Conservation (phyloP, 2,113 vertebrate genomes). For the Gyps fulvus region DNA sequence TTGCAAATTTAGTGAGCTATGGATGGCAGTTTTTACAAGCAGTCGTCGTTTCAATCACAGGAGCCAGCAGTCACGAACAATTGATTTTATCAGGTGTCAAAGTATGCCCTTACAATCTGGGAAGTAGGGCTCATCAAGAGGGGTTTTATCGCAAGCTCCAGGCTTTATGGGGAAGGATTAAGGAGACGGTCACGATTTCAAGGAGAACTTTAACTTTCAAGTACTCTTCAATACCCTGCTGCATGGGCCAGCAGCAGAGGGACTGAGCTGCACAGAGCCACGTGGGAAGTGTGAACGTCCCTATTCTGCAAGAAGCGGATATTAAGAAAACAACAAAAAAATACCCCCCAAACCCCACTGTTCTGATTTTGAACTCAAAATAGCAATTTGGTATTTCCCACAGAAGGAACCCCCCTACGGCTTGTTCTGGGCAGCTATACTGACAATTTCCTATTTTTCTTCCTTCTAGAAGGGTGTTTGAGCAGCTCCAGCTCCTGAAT, state of each 20-base stretch:
- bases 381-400: background rate
- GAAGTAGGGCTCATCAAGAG: background rate
- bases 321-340: background rate
- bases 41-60: background rate
- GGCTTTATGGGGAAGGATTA: background rate
- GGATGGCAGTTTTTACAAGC: background rate
- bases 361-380: background rate
- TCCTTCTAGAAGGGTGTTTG: background rate
- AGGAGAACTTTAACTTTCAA: background rate
- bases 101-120: background rate
- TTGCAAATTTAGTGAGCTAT: background rate
- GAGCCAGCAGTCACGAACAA: background rate
- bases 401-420: background rate
- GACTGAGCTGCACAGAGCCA: background rate
- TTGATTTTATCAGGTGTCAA: background rate
- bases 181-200: background rate
- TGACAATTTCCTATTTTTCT: background rate
- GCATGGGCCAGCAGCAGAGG: fast-evolving
- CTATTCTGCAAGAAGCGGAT: background rate
- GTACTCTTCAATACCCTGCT: background rate
- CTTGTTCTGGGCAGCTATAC: background rate
- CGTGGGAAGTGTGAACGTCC: fast-evolving
- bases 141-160: background rate
- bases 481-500: slow-evolving; percentile 1
- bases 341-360: background rate